Conservation (phyloP, 2,113 vertebrate species). For the Siniperca knerii region DNA sequence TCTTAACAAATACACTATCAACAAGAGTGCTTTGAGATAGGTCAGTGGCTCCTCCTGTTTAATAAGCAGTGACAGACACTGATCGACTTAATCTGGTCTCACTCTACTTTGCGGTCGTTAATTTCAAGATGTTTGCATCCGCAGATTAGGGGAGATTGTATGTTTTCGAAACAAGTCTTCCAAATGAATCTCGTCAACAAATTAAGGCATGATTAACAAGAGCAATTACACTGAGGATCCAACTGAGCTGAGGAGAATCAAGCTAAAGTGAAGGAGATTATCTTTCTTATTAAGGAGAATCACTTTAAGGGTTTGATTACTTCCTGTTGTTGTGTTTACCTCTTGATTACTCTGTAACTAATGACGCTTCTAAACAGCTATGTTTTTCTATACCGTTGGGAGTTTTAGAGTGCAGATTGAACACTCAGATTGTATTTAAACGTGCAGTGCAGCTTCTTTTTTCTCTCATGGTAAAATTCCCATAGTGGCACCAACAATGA, state of each 20-base stretch:
- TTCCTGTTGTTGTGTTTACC: conserved; percentile 77
- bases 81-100: conserved; percentile 68
- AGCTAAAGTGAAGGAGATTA: conserved; percentile 78
- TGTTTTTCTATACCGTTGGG: conserved; percentile 19
- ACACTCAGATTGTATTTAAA: conserved; percentile 35
- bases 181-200: conserved; percentile 80
- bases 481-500: background rate
- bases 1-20: background rate
- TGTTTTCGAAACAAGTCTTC: conserved; percentile 67
- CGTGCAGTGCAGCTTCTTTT: background rate
- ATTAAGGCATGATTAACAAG: conserved; percentile 83
- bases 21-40: background rate
- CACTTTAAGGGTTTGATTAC: conserved; percentile 83
- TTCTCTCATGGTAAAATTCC: background rate
- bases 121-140: conserved; percentile 63
- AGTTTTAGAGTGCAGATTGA: conserved; percentile 52
- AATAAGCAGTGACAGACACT: conserved; percentile 28
- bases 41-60: conserved; percentile 10
- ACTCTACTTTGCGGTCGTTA: conserved; percentile 55
- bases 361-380: conserved; percentile 59
- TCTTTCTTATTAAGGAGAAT: conserved; percentile 79
- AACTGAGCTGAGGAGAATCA: conserved; percentile 67
- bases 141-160: conserved; percentile 68
- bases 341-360: conserved; percentile 72
- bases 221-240: conserved; percentile 76